A percentile compares a stretch with the other conserved stretches of the same genome.
These are phyloP conservation scores for Trididemnum nubilum DNA, from an alignment of 23 tunicate genomes.

Conservation along the genomic window DNA sequence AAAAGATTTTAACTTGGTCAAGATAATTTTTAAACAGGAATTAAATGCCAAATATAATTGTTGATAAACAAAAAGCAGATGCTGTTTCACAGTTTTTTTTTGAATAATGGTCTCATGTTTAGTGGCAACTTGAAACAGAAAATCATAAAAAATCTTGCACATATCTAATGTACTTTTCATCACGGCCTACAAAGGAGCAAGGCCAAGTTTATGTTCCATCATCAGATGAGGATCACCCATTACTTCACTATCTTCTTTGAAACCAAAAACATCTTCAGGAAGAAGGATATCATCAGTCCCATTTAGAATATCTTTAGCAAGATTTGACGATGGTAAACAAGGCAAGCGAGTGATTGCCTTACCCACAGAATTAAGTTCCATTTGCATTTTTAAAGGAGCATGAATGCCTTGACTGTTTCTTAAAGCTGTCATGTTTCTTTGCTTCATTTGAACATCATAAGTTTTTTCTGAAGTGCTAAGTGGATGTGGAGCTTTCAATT, in stretches of 20 bases:
- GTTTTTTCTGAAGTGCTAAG: conserved; percentile 40
- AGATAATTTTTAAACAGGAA: no score
- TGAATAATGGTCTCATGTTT: no score
- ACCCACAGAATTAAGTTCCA: conserved; percentile 68
- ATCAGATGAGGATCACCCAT: conserved; percentile 95
- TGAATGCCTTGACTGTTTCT: conserved; percentile 64
- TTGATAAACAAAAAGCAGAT: no score
- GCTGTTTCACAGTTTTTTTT: no score
- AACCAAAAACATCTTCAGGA: conserved; percentile 58
- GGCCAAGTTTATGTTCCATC: conserved; percentile 87
- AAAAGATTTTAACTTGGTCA: no score
- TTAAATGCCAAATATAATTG: no score
- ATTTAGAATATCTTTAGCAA: conserved; percentile 67
- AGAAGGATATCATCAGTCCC: conserved; percentile 62
- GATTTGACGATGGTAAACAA: conserved; percentile 73
- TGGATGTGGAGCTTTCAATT: conserved; percentile 47
- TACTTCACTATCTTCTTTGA: conserved; percentile 43
- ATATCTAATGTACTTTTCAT: no score
- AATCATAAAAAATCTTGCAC: no score
- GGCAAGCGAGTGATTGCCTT: conserved; percentile 74
- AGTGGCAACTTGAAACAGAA: no score
- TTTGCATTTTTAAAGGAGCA: conserved; percentile 74
- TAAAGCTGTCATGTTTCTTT: conserved; percentile 36
- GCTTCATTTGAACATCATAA: conserved; percentile 9
- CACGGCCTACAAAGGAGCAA: conserved; percentile 53